Base-by-base conservation (phyloP, 2,113 vertebrate species). In the Aptenodytes forsteri region DNA sequence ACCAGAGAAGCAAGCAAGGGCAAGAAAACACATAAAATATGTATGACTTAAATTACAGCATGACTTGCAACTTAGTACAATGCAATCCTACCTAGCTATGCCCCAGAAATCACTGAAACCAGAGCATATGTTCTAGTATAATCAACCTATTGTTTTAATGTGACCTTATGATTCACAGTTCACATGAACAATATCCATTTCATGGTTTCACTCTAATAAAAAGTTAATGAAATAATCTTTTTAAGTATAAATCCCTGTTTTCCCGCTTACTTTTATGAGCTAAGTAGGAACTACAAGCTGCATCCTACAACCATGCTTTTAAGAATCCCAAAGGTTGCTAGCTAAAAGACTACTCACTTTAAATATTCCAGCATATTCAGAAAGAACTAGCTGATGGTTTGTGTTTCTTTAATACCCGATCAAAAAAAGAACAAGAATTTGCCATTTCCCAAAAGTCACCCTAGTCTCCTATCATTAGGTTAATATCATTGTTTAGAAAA, bases 31-130 rank as follows among this genome's bases (percentile, higher is more conserved):
- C 78, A 72, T 83, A 71, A 90, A 95, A 94, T 79, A 58, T 69
- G 23, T 49, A 93, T 82, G 34, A 42, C 75, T 95, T 89, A 83
- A 93, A 91, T 84, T 54, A 67, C 30, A 76, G 49, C 76, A 97
- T 66, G 42, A 85, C 91, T 97, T 97, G 71, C 87, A 93, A 75
- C 83, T 96, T 79, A 59, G 76, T 80, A 83, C 77, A 56, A 96
- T 34, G 25, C 29, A 80, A 47, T 61, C 78, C 77, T 84, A 88
- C 46, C 27, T 36, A 64, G 52, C 29, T 82, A 65, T 2, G 34
- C 38, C 70, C 42, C 81, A 87, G 83, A 64, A 96, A 96, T 80
- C 56, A 84, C 46, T 29, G 75, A 80, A 67, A 83, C 0, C 11
- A 50, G 36, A 75, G 65, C 16, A 38, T 5, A 72, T 12, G 13